Conservation (phyloP, 2,888 invertebrate genomes). For the Conomelus anceps region DNA sequence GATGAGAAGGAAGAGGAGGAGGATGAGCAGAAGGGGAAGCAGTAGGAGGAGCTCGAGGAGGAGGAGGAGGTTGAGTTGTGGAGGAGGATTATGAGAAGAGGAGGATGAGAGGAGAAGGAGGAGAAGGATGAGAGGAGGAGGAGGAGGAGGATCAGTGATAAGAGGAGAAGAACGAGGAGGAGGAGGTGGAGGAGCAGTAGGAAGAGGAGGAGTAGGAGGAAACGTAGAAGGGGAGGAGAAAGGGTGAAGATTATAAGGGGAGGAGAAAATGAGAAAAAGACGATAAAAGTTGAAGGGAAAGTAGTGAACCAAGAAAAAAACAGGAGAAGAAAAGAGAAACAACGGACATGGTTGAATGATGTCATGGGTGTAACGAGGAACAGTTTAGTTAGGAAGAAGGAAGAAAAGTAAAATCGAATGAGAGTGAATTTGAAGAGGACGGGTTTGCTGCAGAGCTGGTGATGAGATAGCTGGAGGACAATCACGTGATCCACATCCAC, state of each 20-base stretch:
- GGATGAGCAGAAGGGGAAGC: slow-evolving; percentile 36
- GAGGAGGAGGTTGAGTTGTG: neutral
- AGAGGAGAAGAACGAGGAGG: neutral
- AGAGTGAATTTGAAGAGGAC: neutral
- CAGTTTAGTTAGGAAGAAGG: neutral
- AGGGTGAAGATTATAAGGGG: neutral
- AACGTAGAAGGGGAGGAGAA: neutral
- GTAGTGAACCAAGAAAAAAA: too few species aligned
- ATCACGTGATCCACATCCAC: neutral
- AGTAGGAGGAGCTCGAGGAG: neutral
- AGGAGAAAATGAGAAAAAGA: neutral
- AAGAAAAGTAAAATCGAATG: neutral
- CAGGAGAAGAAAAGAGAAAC: neutral
- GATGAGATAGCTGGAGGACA: neutral
- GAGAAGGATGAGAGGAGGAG: neutral
- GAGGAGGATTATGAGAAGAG: neutral
- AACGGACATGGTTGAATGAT: too few species aligned
- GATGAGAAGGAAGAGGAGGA: slow-evolving; percentile 30
- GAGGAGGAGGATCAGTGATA: neutral
- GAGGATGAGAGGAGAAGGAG: neutral
- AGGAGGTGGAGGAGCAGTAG: neutral
- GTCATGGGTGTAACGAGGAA: neutral
- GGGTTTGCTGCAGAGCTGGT: too few species aligned
- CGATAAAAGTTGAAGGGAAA: neutral
- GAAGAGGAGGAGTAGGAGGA: too few species aligned